Evolutionary conservation across 1,140 invertebrate species (phyloP).

Genomic region (Drosophila yakuba): DNA sequence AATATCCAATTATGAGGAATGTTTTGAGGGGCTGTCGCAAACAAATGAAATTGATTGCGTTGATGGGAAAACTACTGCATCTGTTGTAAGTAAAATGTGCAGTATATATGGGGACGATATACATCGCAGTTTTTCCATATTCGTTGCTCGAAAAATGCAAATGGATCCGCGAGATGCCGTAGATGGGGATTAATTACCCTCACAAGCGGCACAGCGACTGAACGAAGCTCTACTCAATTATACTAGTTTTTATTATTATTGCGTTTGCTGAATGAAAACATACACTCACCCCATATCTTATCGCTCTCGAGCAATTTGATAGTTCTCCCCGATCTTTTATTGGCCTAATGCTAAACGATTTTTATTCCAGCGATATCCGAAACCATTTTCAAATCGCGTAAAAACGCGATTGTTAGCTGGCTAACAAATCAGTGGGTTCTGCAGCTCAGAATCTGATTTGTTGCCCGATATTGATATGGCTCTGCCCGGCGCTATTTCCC

Average conservation of each 20-base stretch:
- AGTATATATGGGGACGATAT: conserved; percentile 17
- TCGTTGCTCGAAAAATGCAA: conserved; percentile 57
- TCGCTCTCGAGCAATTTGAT: conserved; percentile 43
- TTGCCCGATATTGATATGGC: conserved; percentile 40
- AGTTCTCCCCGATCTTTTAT: conserved; percentile 37
- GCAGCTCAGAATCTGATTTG: conserved; percentile 33
- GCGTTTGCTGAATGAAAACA: conserved; percentile 49
- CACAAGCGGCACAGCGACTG: conserved; percentile 18
- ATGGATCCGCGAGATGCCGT: conserved; percentile 34
- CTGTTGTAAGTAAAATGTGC: conserved; percentile 10
- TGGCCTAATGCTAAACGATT: conserved; percentile 47
- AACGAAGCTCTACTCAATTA: conserved; percentile 51
- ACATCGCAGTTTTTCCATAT: conserved; percentile 36
- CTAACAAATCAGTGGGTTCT: conserved; percentile 37
- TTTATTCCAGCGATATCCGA: conserved; percentile 42
- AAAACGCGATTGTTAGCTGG: conserved; percentile 7
- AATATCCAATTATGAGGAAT: conserved; percentile 35
- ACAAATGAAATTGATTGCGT: conserved; percentile 48
- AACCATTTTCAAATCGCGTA: conserved; percentile 40
- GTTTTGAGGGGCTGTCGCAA: conserved; percentile 14
- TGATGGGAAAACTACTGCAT: conserved; percentile 68
- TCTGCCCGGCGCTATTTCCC: conserved; percentile 30
- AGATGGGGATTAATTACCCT: conserved; percentile 63
- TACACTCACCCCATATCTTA: conserved; percentile 14
- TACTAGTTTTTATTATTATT: conserved; percentile 72